Evolutionary conservation across 2,113 vertebrate genomes (phyloP).

Genomic region (Caloenas nicobarica): DNA sequence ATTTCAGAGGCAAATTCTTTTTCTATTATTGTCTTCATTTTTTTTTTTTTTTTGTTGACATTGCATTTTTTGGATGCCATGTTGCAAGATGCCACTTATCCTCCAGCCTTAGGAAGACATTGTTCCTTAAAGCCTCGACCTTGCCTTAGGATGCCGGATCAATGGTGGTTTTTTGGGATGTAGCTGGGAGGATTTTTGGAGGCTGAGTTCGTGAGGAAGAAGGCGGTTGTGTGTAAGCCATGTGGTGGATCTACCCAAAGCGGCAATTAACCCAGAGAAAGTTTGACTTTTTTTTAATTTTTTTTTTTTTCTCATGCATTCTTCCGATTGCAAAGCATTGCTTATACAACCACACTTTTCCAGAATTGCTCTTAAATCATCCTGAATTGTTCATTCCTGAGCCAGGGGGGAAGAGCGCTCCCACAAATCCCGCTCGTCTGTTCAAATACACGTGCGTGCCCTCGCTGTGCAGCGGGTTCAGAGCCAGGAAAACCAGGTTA

Average conservation of each 20-base stretch:
- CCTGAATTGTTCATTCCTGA: not conserved
- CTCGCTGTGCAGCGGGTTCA: not conserved
- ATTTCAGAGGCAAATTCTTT: conserved; percentile 20
- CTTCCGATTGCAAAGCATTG: not conserved
- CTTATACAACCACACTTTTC: not conserved
- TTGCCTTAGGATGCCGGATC: not conserved
- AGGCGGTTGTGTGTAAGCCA: not conserved
- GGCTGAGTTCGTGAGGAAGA: not conserved
- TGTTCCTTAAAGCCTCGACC: not conserved
- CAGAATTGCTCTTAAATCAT: not conserved
- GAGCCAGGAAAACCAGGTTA: not conserved
- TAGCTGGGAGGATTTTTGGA: not conserved
- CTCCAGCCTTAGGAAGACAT: not conserved
- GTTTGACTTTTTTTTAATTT: not conserved
- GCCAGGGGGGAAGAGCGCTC: not conserved
- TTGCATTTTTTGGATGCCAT: conserved; percentile 4
- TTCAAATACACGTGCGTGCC: accelerated
- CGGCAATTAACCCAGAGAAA: not conserved
- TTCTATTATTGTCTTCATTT: not conserved
- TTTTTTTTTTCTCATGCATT: not conserved
- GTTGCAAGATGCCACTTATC: conserved; percentile 29
- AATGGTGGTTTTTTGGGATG: not conserved
- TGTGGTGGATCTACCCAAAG: not conserved
- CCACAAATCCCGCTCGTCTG: not conserved
- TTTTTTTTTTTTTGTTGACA: not conserved